Percentiles rank a stretch among this genome's conserved stretches.
Evolutionary conservation across 2,797 vertebrate genomes (phyloP).

Genomic region (Falco biarmicus): DNA sequence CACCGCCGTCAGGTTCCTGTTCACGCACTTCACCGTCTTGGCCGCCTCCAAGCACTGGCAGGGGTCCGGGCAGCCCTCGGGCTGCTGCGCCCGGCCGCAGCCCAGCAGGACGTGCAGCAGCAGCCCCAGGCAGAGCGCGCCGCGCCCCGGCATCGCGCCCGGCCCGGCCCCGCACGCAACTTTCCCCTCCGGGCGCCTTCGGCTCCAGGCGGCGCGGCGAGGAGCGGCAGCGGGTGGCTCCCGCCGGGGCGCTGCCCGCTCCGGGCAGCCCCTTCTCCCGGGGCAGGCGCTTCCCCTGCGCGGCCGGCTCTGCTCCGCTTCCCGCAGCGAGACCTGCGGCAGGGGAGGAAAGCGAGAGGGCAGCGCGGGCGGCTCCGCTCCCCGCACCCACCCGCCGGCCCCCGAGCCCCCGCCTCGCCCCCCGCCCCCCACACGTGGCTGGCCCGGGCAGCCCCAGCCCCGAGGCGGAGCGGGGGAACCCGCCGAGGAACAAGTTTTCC

Average conservation of each 20-base stretch:
- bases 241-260: not conserved
- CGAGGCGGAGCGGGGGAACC: not conserved
- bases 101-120: slow-evolving; percentile 67
- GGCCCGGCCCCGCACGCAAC: not conserved
- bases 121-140: slow-evolving; percentile 60
- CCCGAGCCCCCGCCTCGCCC: not conserved
- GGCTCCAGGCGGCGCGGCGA: not conserved
- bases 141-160: slow-evolving; percentile 55
- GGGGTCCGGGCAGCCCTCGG: slow-evolving; percentile 77
- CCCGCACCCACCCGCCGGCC: not conserved
- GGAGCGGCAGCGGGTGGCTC: not conserved
- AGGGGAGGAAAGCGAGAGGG: not conserved
- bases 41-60: slow-evolving; percentile 84
- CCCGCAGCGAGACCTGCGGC: slow-evolving; percentile 56
- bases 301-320: not conserved
- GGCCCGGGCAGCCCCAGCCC: not conserved
- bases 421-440: not conserved
- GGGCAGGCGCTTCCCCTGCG: not conserved
- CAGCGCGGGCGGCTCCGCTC: not conserved
- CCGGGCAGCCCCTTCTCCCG: not conserved
- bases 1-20: slow-evolving; percentile 82
- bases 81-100: slow-evolving; percentile 62
- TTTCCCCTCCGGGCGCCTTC: not conserved
- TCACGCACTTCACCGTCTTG: slow-evolving; percentile 87
- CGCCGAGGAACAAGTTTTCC: not conserved